Base-by-base conservation (phyloP, 2,888 invertebrate genomes). In the Rhagonycha fulva region DNA sequence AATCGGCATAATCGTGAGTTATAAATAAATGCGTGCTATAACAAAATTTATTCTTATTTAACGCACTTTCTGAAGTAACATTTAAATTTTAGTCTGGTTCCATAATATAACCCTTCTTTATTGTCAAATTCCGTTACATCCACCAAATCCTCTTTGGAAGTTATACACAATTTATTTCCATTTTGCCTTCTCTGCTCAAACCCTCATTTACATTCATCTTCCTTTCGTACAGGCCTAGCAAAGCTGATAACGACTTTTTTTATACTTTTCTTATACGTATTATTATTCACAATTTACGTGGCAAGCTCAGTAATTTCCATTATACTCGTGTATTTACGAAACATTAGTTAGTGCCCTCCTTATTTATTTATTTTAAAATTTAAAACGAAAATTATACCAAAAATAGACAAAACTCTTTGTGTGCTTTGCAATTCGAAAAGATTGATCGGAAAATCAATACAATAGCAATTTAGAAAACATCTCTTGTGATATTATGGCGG, bases 51-150 rank as follows among this genome's bases (percentile, higher is more conserved):
- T 47, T 47, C 26, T 66, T 24, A 26, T 66, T 66, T 24, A 66
- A 66, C 26, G 63, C 26, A 24, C 63, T 66, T 66, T 66, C 26
- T 9, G 63, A 66, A 82, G 82, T 84, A 86, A 86, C 85, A 85
- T 85, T 86, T 86, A 85, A 86, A 86, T 86, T 85, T 86, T 83
- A 84, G 84, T 84, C 83, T 84, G 84, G 84, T 84, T 84, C 82
- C 82, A 83, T 77, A 78, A 47, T 82, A 84, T 86, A 87, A 86
- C 85, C 86, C 85, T 87, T 87, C 85, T 87, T 86, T 87, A 87
- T 86, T 82, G 83, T 84, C 84, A 82, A 85, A 84, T 86, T 86
- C 83, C 85, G 85, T 86, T 86, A 87, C 84, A 86, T 86, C 86
- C 86, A 84, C 85, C 82, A 84, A 85, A 86, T 86, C 86, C 85